Conservation (phyloP, 2,113 vertebrate genomes). For the Probosciger aterrimus region DNA sequence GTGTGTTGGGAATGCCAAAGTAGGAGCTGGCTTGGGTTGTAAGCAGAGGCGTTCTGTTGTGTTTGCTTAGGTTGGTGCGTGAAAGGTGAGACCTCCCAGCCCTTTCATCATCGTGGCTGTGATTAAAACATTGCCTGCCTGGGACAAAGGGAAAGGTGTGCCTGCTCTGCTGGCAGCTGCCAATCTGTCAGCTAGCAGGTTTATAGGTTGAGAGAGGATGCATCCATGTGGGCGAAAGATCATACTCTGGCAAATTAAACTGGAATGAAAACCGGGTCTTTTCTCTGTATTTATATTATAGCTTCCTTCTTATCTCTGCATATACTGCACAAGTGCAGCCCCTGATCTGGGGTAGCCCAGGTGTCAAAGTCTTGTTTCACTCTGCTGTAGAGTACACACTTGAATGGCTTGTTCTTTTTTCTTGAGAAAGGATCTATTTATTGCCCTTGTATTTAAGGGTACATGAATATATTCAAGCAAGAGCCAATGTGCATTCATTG, state of each 20-base stretch:
- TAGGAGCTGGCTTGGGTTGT: background rate
- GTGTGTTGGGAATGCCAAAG: background rate
- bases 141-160: constrained; percentile 2
- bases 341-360: constrained; percentile 18
- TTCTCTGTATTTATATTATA: background rate
- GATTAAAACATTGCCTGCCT: constrained; percentile 41
- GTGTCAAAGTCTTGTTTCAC: background rate
- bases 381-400: background rate
- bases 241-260: constrained; percentile 81
- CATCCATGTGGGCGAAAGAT: constrained; percentile 30
- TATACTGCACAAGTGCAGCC: constrained; percentile 66
- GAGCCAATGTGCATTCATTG: background rate
- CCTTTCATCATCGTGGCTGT: background rate
- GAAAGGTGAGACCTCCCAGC: constrained; percentile 19
- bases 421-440: background rate
- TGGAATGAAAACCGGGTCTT: constrained; percentile 76
- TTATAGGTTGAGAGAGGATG: constrained; percentile 26
- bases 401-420: background rate
- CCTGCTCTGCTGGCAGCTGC: constrained; percentile 10
- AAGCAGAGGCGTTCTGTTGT: background rate
- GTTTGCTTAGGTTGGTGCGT: constrained; percentile 16
- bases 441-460: background rate
- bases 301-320: background rate
- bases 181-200: constrained; percentile 39
- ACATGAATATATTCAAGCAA: background rate